A percentile compares a stretch with the other conserved stretches of the same genome.
phyloP scores from a whole-genome alignment of 2,113 vertebrate species.

The Catagonus wagneri region DNA sequence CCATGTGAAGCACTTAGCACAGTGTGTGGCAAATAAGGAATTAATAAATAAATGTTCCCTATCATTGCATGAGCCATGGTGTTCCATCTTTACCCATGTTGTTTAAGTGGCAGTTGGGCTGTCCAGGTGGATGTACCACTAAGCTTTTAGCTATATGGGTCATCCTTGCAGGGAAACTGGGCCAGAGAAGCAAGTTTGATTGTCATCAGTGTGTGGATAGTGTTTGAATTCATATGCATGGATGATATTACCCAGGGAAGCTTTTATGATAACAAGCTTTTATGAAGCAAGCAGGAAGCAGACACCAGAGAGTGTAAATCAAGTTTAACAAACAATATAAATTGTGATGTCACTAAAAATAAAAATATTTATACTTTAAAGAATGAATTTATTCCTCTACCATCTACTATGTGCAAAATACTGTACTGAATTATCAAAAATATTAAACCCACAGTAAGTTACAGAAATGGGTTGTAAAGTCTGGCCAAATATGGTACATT shows the following conservation, averaged over 20 bases:
- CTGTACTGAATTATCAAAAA: background rate
- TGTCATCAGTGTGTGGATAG: background rate
- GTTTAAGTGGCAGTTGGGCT: background rate
- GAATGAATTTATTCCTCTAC: background rate
- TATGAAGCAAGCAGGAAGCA: background rate
- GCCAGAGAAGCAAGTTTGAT: background rate
- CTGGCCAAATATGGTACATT: background rate
- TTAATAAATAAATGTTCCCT: background rate
- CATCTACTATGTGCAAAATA: background rate
- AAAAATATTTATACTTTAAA: slow-evolving; percentile 41
- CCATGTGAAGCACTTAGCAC: background rate
- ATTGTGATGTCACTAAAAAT: background rate
- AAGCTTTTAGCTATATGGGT: background rate
- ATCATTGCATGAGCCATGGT: background rate
- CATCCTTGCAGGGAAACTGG: background rate
- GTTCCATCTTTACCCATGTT: background rate
- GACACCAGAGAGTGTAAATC: background rate
- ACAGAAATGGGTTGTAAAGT: background rate
- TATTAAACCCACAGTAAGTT: background rate
- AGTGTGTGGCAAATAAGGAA: background rate
- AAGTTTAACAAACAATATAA: background rate
- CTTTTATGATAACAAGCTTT: background rate
- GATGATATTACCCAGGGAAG: background rate
- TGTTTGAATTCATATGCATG: background rate
- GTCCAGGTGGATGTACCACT: background rate